Conservation (phyloP, 2,888 invertebrate species). For the Temnothorax ravouxi region DNA sequence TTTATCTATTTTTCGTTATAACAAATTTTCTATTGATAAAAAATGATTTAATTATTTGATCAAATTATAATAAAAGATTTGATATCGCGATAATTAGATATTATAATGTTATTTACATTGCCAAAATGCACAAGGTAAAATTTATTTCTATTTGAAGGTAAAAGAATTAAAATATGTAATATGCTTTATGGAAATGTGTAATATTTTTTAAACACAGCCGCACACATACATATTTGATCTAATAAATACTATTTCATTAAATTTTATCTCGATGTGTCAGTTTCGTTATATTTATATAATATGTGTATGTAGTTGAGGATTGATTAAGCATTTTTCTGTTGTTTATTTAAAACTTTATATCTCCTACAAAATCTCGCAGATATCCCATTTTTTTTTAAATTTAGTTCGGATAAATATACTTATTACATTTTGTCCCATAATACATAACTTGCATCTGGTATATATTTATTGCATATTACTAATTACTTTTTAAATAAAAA, state of each 20-base stretch:
- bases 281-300: constrained; percentile 18
- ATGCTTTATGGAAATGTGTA: constrained; percentile 18
- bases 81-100: constrained; percentile 25
- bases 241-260: constrained; percentile 42
- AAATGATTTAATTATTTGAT: constrained; percentile 32
- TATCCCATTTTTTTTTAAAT: not conserved
- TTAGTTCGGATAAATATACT: not conserved
- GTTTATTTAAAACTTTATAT: not conserved
- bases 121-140: constrained; percentile 23
- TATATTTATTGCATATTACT: not conserved
- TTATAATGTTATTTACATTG: constrained; percentile 16
- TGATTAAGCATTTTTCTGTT: constrained; percentile 7
- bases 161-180: constrained; percentile 7
- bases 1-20: constrained; percentile 7
- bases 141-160: constrained; percentile 27
- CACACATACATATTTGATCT: not conserved
- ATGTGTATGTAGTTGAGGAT: not conserved
- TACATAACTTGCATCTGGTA: not conserved
- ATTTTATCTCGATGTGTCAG: not conserved
- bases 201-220: not conserved
- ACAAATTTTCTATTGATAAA: constrained; percentile 6
- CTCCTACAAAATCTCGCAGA: not conserved
- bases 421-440: not conserved
- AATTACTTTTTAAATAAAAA: constrained; percentile 9
- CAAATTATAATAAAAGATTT: constrained; percentile 9